Conservation (phyloP, 2,888 invertebrate genomes). For the Cybosia mesomella region DNA sequence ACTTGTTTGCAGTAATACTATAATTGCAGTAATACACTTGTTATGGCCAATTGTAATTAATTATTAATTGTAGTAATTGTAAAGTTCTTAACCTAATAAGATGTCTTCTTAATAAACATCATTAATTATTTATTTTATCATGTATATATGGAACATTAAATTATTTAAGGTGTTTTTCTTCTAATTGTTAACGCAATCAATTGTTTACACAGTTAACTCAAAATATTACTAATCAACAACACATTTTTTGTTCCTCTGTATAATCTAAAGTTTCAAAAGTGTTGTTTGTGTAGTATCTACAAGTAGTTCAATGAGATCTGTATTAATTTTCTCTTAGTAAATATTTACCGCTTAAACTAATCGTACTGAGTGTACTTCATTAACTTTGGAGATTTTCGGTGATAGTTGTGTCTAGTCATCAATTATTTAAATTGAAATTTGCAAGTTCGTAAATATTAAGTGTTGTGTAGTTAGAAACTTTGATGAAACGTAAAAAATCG, state of each 20-base stretch:
- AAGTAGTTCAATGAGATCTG: constrained; percentile 27
- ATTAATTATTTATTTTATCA: too few relatives aligned
- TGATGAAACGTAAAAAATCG: background rate
- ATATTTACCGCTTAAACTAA: constrained; percentile 55
- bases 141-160: too few relatives aligned
- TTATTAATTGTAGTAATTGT: too few relatives aligned
- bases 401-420: constrained; percentile 38
- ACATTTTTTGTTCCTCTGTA: background rate
- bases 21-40: too few relatives aligned
- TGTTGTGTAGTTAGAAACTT: constrained; percentile 18
- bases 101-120: too few relatives aligned
- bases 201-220: too few relatives aligned
- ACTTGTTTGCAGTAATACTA: too few relatives aligned
- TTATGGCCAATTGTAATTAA: too few relatives aligned
- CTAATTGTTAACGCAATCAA: too few relatives aligned
- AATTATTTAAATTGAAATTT: constrained; percentile 38
- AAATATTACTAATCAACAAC: background rate
- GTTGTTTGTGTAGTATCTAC: constrained; percentile 30
- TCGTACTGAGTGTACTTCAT: constrained; percentile 49
- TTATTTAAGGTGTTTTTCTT: too few relatives aligned
- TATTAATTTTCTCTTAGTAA: constrained; percentile 50
- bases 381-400: constrained; percentile 40
- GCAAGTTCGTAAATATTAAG: constrained; percentile 14
- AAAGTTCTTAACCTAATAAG: too few relatives aligned
- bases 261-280: constrained; percentile 12